phyloP scores from a whole-genome alignment of 2,888 invertebrate species.

The Apeira syringaria region DNA sequence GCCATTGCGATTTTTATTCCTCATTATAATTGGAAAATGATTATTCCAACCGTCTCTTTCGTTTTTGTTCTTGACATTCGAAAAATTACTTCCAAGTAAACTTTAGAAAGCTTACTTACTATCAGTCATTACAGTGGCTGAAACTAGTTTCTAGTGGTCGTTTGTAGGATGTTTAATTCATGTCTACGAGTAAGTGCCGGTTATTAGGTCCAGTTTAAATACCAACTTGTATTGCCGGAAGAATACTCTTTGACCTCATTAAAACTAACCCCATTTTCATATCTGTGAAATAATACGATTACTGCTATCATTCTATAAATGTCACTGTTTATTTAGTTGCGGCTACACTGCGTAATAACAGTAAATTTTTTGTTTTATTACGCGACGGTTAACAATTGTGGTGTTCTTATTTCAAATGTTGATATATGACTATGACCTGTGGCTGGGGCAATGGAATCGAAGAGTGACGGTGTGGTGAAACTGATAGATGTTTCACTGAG shows the following conservation, averaged over 20 bases:
- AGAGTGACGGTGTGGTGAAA: constrained; percentile 41
- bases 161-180: constrained; percentile 18
- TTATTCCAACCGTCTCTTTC: constrained; percentile 22
- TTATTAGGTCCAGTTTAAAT: constrained; percentile 13
- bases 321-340: constrained; percentile 37
- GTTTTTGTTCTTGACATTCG: constrained; percentile 25
- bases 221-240: constrained; percentile 47
- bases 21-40: constrained; percentile 27
- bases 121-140: constrained; percentile 4
- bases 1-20: constrained; percentile 14
- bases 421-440: constrained; percentile 43
- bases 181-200: constrained; percentile 5
- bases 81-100: constrained; percentile 26
- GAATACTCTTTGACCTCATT: constrained; percentile 59
- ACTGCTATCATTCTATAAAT: constrained; percentile 36
- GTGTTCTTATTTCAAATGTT: constrained; percentile 22
- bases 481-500: constrained; percentile 28
- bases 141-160: constrained; percentile 6
- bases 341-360: constrained; percentile 20
- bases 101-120: constrained; percentile 7
- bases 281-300: constrained; percentile 44
- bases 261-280: constrained; percentile 45
- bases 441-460: constrained; percentile 34
- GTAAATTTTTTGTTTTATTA: constrained; percentile 13
- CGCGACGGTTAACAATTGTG: constrained; percentile 17